Conservation (phyloP, 2,888 invertebrate species). For the Molanna angustata region DNA sequence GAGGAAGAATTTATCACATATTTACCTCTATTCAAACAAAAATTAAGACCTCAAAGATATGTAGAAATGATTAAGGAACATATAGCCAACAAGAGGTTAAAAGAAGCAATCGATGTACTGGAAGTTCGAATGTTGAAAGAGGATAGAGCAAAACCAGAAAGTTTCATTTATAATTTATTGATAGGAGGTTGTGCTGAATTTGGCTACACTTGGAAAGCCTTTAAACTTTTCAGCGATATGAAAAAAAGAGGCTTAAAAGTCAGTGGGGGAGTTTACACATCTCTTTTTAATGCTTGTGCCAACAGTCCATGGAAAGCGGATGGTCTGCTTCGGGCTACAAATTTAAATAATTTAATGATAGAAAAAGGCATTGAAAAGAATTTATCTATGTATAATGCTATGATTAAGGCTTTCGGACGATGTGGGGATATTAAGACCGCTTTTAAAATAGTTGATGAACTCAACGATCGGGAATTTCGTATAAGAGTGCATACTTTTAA, state of each 20-base stretch:
- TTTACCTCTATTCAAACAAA: slow-evolving; percentile 49
- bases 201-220: slow-evolving; percentile 85
- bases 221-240: slow-evolving; percentile 80
- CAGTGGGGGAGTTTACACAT: slow-evolving; percentile 74
- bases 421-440: slow-evolving; percentile 76
- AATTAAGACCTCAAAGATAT: slow-evolving; percentile 63
- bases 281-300: slow-evolving; percentile 85
- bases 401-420: slow-evolving; percentile 89
- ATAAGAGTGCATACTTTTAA: slow-evolving; percentile 69
- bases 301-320: slow-evolving; percentile 68
- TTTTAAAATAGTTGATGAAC: slow-evolving; percentile 82
- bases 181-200: slow-evolving; percentile 79
- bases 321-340: slow-evolving; percentile 66
- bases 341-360: slow-evolving; percentile 65
- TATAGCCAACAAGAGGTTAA: slow-evolving; percentile 61
- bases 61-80: slow-evolving; percentile 68
- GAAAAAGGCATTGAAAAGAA: slow-evolving; percentile 70
- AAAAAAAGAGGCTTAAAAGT: slow-evolving; percentile 67
- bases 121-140: slow-evolving; percentile 73
- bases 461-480: slow-evolving; percentile 62
- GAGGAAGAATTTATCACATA: slow-evolving; percentile 60
- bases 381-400: slow-evolving; percentile 76
- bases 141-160: slow-evolving; percentile 75
- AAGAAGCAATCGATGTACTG: slow-evolving; percentile 76
- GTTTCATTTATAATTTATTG: slow-evolving; percentile 78